These are phyloP conservation scores for Lamellibrachia satsuma DNA, from an alignment of 2,888 invertebrate species.

Conservation along the genomic window DNA sequence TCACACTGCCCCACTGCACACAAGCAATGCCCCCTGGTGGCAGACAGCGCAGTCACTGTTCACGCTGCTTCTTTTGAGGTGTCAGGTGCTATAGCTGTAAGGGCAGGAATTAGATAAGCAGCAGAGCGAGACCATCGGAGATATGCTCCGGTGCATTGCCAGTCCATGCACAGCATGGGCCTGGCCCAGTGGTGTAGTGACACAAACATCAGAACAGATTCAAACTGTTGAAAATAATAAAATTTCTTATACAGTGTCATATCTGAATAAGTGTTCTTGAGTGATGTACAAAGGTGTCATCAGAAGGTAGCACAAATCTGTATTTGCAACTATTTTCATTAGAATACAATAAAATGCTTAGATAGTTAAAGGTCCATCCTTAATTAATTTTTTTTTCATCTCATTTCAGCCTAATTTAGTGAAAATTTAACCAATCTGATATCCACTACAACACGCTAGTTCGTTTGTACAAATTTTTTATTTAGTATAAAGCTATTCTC, in stretches of 20 bases:
- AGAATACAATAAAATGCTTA: no score
- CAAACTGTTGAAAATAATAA: not conserved
- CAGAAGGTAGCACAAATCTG: no score
- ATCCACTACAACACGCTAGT: no score
- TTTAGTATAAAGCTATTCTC: no score
- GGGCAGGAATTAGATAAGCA: not conserved
- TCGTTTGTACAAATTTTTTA: no score
- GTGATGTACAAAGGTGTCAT: not conserved
- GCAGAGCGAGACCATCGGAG: not conserved
- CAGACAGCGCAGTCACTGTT: not conserved
- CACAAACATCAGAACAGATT: not conserved
- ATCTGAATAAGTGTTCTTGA: not conserved
- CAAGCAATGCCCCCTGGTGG: not conserved
- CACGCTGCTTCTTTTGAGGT: not conserved
- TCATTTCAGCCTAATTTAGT: no score
- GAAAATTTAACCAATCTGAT: no score
- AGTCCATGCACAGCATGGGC: not conserved
- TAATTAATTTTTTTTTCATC: no score
- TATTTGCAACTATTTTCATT: no score
- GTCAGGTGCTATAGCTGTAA: not conserved
- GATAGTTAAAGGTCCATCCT: no score
- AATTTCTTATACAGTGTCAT: no score
- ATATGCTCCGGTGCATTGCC: not conserved
- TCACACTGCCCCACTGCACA: not conserved
- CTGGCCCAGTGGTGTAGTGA: not conserved